Evolutionary conservation across 2,113 vertebrate species (phyloP).

Genomic region (Proteles cristata): DNA sequence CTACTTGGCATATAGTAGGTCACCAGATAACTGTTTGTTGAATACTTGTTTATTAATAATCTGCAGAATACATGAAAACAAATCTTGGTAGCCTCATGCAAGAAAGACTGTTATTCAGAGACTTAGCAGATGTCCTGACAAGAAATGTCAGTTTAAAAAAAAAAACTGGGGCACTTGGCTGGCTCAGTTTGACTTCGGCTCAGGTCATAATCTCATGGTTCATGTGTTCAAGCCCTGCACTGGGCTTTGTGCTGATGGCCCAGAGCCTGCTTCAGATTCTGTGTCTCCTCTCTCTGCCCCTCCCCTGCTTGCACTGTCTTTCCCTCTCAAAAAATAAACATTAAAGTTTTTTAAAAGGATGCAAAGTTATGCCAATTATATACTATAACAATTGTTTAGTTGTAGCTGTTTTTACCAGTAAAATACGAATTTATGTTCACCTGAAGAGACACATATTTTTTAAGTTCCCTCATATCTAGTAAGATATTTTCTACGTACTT

Average conservation of each 20-base stretch:
- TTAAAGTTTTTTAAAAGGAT: neutral
- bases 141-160: conserved; percentile 6
- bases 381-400: neutral
- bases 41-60: neutral
- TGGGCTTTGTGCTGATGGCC: too few species aligned
- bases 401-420: neutral
- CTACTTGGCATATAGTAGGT: neutral
- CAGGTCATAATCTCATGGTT: too few species aligned
- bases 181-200: too few species aligned
- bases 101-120: neutral
- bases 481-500: conserved; percentile 4
- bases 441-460: neutral
- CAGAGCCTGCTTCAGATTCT: too few species aligned
- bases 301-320: too few species aligned
- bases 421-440: neutral
- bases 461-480: neutral
- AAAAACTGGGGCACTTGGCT: neutral
- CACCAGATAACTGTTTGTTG: neutral
- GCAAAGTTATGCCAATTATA: neutral
- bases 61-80: neutral
- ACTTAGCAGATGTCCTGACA: neutral
- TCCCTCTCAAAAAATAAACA: too few species aligned
- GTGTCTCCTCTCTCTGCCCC: too few species aligned
- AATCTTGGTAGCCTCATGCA: neutral
- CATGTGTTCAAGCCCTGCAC: too few species aligned